Conservation (phyloP, 2,797 vertebrate genomes). For the Urosaurus nigricauda region DNA sequence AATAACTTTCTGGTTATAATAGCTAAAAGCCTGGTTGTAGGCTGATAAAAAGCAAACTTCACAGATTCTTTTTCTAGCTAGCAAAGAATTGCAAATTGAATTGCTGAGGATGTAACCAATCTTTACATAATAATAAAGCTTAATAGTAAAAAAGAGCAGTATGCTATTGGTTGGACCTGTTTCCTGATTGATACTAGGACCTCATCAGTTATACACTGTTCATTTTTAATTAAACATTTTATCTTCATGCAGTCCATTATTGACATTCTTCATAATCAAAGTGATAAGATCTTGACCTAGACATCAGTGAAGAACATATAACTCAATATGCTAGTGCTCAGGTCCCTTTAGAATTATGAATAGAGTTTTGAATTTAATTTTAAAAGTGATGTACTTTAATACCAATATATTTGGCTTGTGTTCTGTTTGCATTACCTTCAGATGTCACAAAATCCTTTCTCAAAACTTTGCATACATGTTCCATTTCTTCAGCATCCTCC, state of each 20-base stretch:
- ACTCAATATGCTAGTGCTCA: slow-evolving; percentile 66
- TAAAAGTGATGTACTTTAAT: slow-evolving; percentile 50
- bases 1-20: slow-evolving; percentile 32
- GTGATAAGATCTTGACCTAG: slow-evolving; percentile 73
- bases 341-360: slow-evolving; percentile 66
- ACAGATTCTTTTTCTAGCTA: slow-evolving; percentile 34
- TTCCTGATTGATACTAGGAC: slow-evolving; percentile 60
- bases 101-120: slow-evolving; percentile 28
- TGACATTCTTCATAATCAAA: slow-evolving; percentile 72
- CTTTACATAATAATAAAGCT: slow-evolving; percentile 51
- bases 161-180: slow-evolving; percentile 43
- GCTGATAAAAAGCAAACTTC: slow-evolving; percentile 9
- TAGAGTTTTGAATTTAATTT: slow-evolving; percentile 68
- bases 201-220: slow-evolving; percentile 70
- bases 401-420: slow-evolving; percentile 46
- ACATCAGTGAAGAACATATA: slow-evolving; percentile 69
- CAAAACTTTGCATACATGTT: background rate
- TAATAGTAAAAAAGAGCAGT: slow-evolving; percentile 32
- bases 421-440: slow-evolving; percentile 25
- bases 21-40: slow-evolving; percentile 37
- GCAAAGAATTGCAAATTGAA: slow-evolving; percentile 44
- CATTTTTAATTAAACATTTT: slow-evolving; percentile 78
- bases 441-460: background rate
- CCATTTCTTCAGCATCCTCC: background rate
- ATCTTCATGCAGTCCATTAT: slow-evolving; percentile 64